phyloP scores from a whole-genome alignment of 2,797 vertebrate species.

The Chaetophractus vellerosus region DNA sequence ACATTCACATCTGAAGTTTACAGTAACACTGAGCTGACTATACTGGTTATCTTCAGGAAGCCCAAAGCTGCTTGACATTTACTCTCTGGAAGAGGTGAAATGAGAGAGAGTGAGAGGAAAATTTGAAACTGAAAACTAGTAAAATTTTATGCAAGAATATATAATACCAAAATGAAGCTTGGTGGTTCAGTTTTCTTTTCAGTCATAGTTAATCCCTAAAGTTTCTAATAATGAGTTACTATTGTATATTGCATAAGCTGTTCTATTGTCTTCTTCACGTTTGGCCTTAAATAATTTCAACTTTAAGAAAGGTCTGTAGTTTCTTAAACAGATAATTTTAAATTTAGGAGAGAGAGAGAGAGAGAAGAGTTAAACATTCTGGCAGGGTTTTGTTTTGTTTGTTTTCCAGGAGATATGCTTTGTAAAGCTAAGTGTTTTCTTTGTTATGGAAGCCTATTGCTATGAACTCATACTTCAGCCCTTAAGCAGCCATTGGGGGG shows the following conservation, averaged over 20 bases:
- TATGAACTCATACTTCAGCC: constrained; percentile 4
- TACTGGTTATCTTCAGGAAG: neutral
- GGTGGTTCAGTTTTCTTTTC: constrained; percentile 44
- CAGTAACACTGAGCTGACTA: neutral
- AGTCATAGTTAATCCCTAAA: neutral
- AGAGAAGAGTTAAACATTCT: neutral
- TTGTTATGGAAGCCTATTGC: constrained; percentile 14
- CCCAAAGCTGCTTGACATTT: neutral
- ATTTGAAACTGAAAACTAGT: constrained; percentile 30
- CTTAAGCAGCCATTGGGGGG: neutral
- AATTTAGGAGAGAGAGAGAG: neutral
- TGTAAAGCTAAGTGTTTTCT: neutral
- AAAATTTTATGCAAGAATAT: constrained; percentile 57
- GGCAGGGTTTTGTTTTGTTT: neutral
- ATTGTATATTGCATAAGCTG: neutral
- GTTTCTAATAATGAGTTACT: constrained; percentile 39
- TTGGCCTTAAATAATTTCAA: neutral
- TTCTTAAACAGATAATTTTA: constrained; percentile 60
- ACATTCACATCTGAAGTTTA: constrained; percentile 65
- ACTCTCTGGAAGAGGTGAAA: constrained; percentile 29
- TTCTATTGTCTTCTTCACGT: neutral
- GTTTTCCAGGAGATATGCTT: neutral
- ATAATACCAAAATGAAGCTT: neutral
- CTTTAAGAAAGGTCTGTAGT: neutral
- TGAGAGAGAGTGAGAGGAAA: constrained; percentile 37